Evolutionary conservation across 2,113 vertebrate genomes (phyloP).

Genomic region (Hydrochoerus hydrochaeris): DNA sequence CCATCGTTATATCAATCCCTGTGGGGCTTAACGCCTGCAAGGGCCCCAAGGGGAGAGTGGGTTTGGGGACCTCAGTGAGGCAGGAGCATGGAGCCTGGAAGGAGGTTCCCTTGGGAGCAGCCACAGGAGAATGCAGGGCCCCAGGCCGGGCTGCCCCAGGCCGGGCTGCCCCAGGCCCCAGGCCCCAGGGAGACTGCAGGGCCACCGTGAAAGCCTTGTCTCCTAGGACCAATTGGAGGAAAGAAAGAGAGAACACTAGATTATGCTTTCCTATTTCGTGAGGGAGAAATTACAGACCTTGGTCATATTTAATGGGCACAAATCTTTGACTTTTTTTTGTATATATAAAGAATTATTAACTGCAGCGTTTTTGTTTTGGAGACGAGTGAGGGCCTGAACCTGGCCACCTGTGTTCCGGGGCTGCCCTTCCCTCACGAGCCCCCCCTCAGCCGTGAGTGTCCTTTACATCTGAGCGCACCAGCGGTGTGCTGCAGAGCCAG

Average conservation of each 20-base stretch:
- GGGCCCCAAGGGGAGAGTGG: too few species aligned
- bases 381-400: too few species aligned
- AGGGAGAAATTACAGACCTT: not conserved
- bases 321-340: not conserved
- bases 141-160: not conserved
- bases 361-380: not conserved
- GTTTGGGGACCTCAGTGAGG: not conserved
- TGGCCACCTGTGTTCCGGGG: not conserved
- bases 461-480: accelerated
- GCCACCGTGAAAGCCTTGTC: not conserved
- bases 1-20: not conserved
- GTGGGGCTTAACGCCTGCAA: too few species aligned
- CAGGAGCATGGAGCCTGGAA: not conserved
- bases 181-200: not conserved
- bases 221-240: not conserved
- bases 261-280: too few species aligned
- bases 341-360: not conserved
- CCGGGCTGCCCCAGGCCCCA: not conserved
- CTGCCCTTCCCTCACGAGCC: not conserved
- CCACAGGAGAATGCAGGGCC: too few species aligned
- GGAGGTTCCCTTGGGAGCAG: not conserved
- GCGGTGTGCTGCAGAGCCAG: accelerated
- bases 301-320: not conserved
- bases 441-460: too few species aligned
- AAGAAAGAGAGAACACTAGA: not conserved